Percentiles rank a stretch among this genome's conserved stretches.
Conservation (phyloP, 2,888 invertebrate species). For the Campoletis raptor region DNA sequence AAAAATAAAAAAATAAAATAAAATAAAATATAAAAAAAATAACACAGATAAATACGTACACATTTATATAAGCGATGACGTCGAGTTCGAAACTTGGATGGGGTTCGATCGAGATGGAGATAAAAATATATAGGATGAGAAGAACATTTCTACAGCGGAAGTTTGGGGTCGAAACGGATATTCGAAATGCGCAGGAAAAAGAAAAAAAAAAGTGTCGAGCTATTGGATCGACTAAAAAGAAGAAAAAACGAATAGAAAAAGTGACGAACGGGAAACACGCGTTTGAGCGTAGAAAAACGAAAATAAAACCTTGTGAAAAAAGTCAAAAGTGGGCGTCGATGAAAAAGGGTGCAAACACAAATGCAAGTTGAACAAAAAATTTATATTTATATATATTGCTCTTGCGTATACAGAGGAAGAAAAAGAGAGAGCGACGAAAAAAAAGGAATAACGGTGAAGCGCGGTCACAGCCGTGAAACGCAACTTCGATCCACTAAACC, state of each 20-base stretch:
- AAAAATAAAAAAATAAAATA: neutral
- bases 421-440: neutral
- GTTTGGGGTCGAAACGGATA: constrained; percentile 56
- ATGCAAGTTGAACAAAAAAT: constrained; percentile 32
- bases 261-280: constrained; percentile 17
- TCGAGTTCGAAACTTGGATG: constrained; percentile 2
- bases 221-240: constrained; percentile 10
- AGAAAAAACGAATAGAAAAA: constrained; percentile 18
- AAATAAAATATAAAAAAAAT: constrained; percentile 45
- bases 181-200: constrained; percentile 19
- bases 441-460: constrained; percentile 34
- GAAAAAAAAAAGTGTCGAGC: constrained; percentile 19
- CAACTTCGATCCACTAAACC: constrained; percentile 71
- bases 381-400: neutral
- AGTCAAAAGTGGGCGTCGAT: constrained; percentile 19
- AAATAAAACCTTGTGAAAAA: constrained; percentile 23
- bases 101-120: constrained; percentile 11
- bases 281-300: constrained; percentile 30
- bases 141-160: constrained; percentile 43
- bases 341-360: constrained; percentile 7
- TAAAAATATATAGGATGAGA: constrained; percentile 16
- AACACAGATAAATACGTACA: constrained; percentile 17
- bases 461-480: constrained; percentile 45
- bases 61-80: constrained; percentile 21
- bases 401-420: neutral